A percentile compares a stretch with the other conserved stretches of the same genome.
These are phyloP conservation scores for Lasioglossum morio DNA, from an alignment of 2,888 invertebrate species.

Conservation along the genomic window DNA sequence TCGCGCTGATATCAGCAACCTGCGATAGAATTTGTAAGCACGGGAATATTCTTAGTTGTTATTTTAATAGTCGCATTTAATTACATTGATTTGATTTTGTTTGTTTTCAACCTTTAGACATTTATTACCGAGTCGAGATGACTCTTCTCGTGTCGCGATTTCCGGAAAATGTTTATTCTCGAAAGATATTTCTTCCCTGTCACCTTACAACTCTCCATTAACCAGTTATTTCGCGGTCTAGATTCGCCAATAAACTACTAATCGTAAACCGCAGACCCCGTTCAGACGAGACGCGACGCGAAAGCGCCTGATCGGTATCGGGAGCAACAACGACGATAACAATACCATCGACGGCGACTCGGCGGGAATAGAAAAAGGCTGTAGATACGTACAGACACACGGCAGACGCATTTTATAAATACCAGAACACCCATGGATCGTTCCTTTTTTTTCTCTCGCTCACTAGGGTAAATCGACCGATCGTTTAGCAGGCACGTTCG, in stretches of 20 bases:
- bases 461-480: slow-evolving; percentile 13
- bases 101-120: too few species aligned
- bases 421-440: slow-evolving; percentile 31
- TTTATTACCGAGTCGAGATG: too few species aligned
- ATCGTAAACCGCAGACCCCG: neutral
- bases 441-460: neutral
- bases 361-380: neutral
- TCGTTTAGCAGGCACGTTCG: slow-evolving; percentile 32
- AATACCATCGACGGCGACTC: neutral
- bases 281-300: neutral
- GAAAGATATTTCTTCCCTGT: neutral
- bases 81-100: too few species aligned
- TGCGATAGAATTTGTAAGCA: too few species aligned
- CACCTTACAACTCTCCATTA: neutral
- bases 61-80: too few species aligned
- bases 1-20: too few species aligned
- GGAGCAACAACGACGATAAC: neutral
- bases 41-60: too few species aligned
- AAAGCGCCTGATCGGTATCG: neutral
- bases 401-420: slow-evolving; percentile 18
- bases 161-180: too few species aligned
- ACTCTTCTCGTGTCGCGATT: too few species aligned
- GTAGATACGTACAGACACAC: neutral
- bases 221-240: neutral
- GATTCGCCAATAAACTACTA: neutral